Conservation (phyloP, 1,140 invertebrate species). For the Euschistus heros region DNA sequence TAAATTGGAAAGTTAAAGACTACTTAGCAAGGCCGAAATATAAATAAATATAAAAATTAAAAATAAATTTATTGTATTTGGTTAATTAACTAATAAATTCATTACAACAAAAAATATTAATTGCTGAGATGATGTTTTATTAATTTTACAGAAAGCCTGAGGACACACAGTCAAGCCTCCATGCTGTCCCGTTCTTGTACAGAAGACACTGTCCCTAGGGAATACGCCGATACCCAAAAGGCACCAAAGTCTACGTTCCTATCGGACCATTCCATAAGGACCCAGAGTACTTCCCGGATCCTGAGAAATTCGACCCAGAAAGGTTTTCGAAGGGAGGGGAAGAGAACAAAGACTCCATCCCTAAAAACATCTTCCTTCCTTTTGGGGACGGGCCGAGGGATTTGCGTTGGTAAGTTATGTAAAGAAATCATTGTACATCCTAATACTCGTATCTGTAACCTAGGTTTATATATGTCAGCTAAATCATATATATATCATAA, state of each 20-base stretch:
- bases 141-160: not conserved
- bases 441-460: too few species aligned
- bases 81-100: not conserved
- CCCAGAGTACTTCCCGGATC: slow-evolving; percentile 43
- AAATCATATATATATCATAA: too few species aligned
- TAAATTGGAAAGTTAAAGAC: not conserved
- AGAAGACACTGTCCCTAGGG: not conserved
- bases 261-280: slow-evolving; percentile 37
- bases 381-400: slow-evolving; percentile 49
- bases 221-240: slow-evolving; percentile 38
- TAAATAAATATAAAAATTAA: not conserved
- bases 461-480: too few species aligned
- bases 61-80: not conserved
- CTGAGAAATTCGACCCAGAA: slow-evolving; percentile 53
- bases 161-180: not conserved
- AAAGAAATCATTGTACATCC: too few species aligned
- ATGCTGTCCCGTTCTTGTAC: not conserved
- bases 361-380: slow-evolving; percentile 41
- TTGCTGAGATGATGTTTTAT: not conserved
- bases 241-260: slow-evolving; percentile 34
- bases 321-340: slow-evolving; percentile 49
- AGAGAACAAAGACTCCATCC: slow-evolving; percentile 33
- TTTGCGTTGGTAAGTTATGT: slow-evolving; percentile 38
- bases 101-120: not conserved
- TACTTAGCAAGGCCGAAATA: not conserved